A percentile compares a stretch with the other conserved stretches of the same genome.
These are phyloP conservation scores for Graphium colonna DNA, from an alignment of 2,888 invertebrate species.

Conservation along the genomic window DNA sequence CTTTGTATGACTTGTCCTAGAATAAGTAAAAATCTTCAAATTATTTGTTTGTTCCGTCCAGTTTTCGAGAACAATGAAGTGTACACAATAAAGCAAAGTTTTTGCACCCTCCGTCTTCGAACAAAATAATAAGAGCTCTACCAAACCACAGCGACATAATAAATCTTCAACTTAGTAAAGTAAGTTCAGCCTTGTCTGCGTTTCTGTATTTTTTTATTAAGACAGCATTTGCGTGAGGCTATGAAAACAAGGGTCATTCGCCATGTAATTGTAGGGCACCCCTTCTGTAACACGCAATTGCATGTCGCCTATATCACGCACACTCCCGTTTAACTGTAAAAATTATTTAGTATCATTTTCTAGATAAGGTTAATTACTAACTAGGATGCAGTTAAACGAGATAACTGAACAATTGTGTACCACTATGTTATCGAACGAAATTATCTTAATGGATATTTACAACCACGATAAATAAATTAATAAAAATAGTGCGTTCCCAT, in stretches of 20 bases:
- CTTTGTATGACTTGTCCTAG: too few relatives aligned
- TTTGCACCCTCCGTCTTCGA: neutral
- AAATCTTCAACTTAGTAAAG: slow-evolving; percentile 37
- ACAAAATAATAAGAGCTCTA: slow-evolving; percentile 25
- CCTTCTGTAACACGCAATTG: slow-evolving; percentile 54
- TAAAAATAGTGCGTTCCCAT: too few relatives aligned
- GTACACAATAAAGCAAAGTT: slow-evolving; percentile 10
- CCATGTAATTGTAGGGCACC: slow-evolving; percentile 60
- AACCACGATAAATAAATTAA: too few relatives aligned
- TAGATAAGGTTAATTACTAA: slow-evolving; percentile 3
- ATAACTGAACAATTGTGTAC: neutral
- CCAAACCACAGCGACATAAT: slow-evolving; percentile 31
- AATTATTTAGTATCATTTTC: slow-evolving; percentile 16
- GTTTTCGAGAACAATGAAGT: neutral
- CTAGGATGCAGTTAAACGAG: neutral
- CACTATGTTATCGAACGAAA: too few relatives aligned
- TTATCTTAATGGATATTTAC: too few relatives aligned
- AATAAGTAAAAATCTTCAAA: neutral
- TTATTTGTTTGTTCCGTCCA: neutral
- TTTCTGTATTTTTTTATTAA: slow-evolving; percentile 46
- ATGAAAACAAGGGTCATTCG: slow-evolving; percentile 55
- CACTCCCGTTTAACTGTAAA: slow-evolving; percentile 10
- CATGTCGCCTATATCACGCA: slow-evolving; percentile 33
- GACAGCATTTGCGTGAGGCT: slow-evolving; percentile 55
- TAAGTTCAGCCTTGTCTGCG: slow-evolving; percentile 39